Conservation (phyloP, 2,888 invertebrate species). For the Epicampocera succincta region DNA sequence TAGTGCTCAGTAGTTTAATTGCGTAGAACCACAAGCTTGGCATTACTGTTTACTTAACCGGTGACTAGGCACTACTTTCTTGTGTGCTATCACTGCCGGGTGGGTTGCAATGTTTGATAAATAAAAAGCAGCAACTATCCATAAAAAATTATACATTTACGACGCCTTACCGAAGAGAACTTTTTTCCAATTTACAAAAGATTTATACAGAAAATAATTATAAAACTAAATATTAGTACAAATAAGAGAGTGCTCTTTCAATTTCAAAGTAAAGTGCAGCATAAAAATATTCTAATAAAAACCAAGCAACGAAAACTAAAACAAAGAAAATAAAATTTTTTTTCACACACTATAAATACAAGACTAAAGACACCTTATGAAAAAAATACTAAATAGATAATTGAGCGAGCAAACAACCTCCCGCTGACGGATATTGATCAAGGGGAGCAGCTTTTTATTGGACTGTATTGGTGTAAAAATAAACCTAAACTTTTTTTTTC, state of each 20-base stretch:
- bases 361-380: conserved; percentile 15
- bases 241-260: background rate
- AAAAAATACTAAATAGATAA: conserved; percentile 43
- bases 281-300: background rate
- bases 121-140: conserved; percentile 48
- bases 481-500: background rate
- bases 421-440: background rate
- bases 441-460: conserved; percentile 25
- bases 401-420: conserved; percentile 42
- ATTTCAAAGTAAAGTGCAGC: conserved; percentile 3
- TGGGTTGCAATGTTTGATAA: background rate
- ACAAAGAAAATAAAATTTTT: conserved; percentile 42
- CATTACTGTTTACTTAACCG: background rate
- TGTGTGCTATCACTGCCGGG: background rate
- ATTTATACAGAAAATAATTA: conserved; percentile 15
- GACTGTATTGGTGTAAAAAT: background rate
- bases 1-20: conserved; percentile 2
- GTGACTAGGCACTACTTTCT: conserved; percentile 7
- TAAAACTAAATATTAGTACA: conserved; percentile 7
- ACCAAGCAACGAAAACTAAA: conserved; percentile 1
- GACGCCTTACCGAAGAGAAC: conserved; percentile 37
- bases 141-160: conserved; percentile 39
- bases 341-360: background rate
- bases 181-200: conserved; percentile 15
- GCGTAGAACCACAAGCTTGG: background rate